A percentile compares a stretch with the other conserved stretches of the same genome.
Conservation (phyloP, 2,113 vertebrate species). For the Smithornis capensis region DNA sequence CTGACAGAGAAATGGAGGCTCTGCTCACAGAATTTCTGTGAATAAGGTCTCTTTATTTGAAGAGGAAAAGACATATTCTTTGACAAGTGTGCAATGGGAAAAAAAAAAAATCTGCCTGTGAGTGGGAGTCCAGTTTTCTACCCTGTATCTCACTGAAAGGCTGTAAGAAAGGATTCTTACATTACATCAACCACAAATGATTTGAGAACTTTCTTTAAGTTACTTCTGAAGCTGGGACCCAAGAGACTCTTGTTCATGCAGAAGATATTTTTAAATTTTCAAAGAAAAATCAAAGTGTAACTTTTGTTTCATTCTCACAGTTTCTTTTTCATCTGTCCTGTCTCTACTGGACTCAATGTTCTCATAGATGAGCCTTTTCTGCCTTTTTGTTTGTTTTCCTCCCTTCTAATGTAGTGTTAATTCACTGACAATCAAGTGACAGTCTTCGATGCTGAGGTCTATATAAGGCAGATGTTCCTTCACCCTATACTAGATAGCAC, state of each 20-base stretch:
- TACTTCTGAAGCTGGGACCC: slow-evolving; percentile 48
- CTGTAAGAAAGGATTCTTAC: slow-evolving; percentile 27
- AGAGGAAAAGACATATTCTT: slow-evolving; percentile 27
- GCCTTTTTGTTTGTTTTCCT: neutral
- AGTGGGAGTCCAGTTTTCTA: slow-evolving; percentile 56
- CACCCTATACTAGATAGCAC: neutral
- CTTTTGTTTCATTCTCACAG: slow-evolving; percentile 31
- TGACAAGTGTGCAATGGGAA: slow-evolving; percentile 44
- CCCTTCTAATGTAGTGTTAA: neutral
- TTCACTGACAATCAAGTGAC: neutral
- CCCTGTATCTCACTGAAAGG: slow-evolving; percentile 15
- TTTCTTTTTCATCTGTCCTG: neutral
- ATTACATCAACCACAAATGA: slow-evolving; percentile 50
- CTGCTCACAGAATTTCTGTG: neutral
- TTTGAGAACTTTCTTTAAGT: slow-evolving; percentile 63
- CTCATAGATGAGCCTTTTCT: neutral
- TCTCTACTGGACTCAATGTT: neutral
- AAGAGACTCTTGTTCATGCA: slow-evolving; percentile 47
- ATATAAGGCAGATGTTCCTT: neutral
- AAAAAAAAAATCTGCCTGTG: slow-evolving; percentile 9
- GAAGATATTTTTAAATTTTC: slow-evolving; percentile 64
- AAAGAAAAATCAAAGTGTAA: slow-evolving; percentile 32
- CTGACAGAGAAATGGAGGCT: neutral
- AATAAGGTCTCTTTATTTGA: neutral
- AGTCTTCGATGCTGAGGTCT: neutral